Base-by-base conservation (phyloP, 1,140 invertebrate genomes). In the Bombus sylvicola region DNA sequence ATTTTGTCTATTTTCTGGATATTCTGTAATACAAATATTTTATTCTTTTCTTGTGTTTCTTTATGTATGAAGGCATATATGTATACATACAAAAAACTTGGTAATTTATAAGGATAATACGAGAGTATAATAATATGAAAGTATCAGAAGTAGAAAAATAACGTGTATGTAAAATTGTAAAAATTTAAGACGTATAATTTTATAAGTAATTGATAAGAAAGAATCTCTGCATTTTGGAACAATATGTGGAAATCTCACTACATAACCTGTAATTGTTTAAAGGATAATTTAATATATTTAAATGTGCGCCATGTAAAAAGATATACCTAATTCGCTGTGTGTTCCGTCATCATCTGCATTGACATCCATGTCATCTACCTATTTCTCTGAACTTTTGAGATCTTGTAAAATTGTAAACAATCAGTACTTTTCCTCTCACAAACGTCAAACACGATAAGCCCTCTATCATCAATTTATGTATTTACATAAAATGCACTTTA, bases 211-310 rank as follows among this genome's bases (percentile, higher is more conserved):
- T 62, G 25, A 76, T 31, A 62, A 39, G 2, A 37, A 41, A 34
- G 22, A 69, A 43, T 73, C 22, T 6, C 43, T 9, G 8, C 15
- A 69, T 59, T n/a, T 79, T 18, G 12, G 0, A 31, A 78, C 53
- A 84, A 73, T 74, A 75, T 43, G 75, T 39, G 43, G 28, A 66
- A 22, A 53, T 62, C 31, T 59, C 8, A 0, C 8, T n/a, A 43
- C 79, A 81, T 85, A 85, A 85, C 83, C 83, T 83, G 1, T 31
- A 64, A 37, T 43, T 37, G 3, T 53, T 62, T 64, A 53, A 41
- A 25, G 9, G 31, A 15, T 62, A 53, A 68, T 77, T 64, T 12
- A n/a, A 62, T 31, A 69, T 3, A 8, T 25, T 64, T 34, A 78
- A 74, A 73, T 47, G 22, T 43, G 47, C 75, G 64, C 18, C 1